Evolutionary conservation across 2,888 invertebrate species (phyloP).

Genomic region (Sicus ferrugineus): DNA sequence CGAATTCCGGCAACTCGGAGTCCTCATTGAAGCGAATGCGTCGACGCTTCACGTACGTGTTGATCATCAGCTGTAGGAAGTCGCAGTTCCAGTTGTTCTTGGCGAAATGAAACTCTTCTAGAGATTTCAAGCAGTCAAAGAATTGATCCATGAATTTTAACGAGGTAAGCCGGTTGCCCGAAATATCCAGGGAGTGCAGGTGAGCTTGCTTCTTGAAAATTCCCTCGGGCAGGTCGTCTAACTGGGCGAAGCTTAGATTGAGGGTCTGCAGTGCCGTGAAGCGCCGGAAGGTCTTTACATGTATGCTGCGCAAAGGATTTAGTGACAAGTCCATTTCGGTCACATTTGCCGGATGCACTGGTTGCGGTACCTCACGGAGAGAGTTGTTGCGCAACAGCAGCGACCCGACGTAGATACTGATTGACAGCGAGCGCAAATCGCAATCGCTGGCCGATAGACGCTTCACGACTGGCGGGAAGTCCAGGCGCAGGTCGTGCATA

Average conservation of each 20-base stretch:
- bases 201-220: constrained; percentile 58
- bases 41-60: constrained; percentile 57
- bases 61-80: constrained; percentile 59
- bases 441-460: constrained; percentile 53
- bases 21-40: constrained; percentile 60
- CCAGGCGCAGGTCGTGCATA: constrained; percentile 55
- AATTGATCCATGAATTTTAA: constrained; percentile 55
- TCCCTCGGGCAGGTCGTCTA: constrained; percentile 57
- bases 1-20: constrained; percentile 56
- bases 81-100: constrained; percentile 62
- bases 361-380: constrained; percentile 56
- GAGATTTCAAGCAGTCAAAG: constrained; percentile 56
- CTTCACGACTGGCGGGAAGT: constrained; percentile 52
- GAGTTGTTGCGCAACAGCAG: constrained; percentile 60
- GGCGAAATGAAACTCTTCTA: constrained; percentile 62
- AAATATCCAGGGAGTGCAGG: constrained; percentile 56
- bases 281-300: constrained; percentile 56
- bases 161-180: constrained; percentile 55
- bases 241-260: constrained; percentile 55
- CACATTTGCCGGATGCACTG: constrained; percentile 56
- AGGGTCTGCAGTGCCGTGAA: constrained; percentile 53
- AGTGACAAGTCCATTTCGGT: constrained; percentile 55
- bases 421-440: constrained; percentile 55
- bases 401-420: constrained; percentile 53
- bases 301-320: constrained; percentile 57